These are phyloP conservation scores for Drosophila aldrichi DNA, from an alignment of 2,888 invertebrate genomes.

Conservation along the genomic window DNA sequence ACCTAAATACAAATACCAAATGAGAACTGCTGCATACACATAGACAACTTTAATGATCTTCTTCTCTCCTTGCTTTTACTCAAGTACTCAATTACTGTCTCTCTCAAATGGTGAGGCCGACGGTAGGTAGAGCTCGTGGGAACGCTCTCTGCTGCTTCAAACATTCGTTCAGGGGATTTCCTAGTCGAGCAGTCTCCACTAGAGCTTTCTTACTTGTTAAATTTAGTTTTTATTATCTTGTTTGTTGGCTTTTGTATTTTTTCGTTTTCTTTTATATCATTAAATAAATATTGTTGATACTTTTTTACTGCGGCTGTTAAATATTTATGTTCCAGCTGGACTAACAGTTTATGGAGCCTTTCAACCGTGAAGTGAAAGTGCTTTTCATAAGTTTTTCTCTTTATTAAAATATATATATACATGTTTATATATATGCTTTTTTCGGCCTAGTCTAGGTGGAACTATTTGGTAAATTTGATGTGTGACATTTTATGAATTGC, in stretches of 20 bases:
- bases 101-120: too few species aligned
- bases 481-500: constrained; percentile 48
- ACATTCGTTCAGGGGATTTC: too few species aligned
- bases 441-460: constrained; percentile 4
- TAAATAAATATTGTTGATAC: constrained; percentile 4
- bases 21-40: too few species aligned
- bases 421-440: not conserved
- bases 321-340: not conserved
- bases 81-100: too few species aligned
- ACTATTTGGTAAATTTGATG: constrained; percentile 30
- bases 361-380: constrained; percentile 29
- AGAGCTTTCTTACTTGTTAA: too few species aligned
- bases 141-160: too few species aligned
- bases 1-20: too few species aligned
- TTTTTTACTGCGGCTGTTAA: constrained; percentile 1
- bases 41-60: too few species aligned
- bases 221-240: not conserved
- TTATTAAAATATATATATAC: not conserved
- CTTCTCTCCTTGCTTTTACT: too few species aligned
- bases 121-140: too few species aligned
- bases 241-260: constrained; percentile 8
- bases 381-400: constrained; percentile 1
- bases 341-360: constrained; percentile 22
- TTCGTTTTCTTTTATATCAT: not conserved
- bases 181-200: too few species aligned